Evolutionary conservation across 1,140 invertebrate genomes (phyloP), one percentile per base, ranked within the genome.

Genomic region (Neuroterus valhalla): DNA sequence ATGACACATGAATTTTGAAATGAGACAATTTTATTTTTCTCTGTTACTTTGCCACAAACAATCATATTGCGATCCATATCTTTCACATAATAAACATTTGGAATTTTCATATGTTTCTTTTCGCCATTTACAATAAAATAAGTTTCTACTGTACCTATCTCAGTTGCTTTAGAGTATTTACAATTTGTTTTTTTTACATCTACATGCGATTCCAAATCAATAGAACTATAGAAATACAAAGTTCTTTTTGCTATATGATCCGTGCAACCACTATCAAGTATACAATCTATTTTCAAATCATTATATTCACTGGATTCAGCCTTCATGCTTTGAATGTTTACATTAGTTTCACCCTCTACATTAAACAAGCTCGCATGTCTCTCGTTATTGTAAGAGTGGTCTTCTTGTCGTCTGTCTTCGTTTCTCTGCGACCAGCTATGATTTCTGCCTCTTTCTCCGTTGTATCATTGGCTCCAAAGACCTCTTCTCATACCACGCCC

Each of bases 201-300:
- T 15, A 76, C 14, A 2, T 62, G 70, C 14, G 66, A 55, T 10
- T 72, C 14, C 26, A 76, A 31, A n/a, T 42, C 43, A 12, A 38
- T 31, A 12, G 1, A 50, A 2, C 68, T 38, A 17, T 15, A 8
- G 17, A 72, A 76, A 69, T 68, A 76, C 19, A 3, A 50, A 21
- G 68, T 66, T 72, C 69, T 48, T 15, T 76, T 76, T 19, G 70
- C 66, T 6, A 75, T 66, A 26, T 75, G 73, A 31, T 75, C 73
- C 2, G 66, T 31, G 15, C 72, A 74, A 5, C 46, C 72, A 55
- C 72, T 68, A 68, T 74, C 72, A 15, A 75, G 26, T 31, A 66
- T 42, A 6, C 66, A 31, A 68, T 50, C 17, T 14, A 50, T 67
- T 50, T 42, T 68, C 26, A 2, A 12, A 46, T 46, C 68, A 46